phyloP scores from a whole-genome alignment of 2,797 vertebrate species.

The Pangasius krempfi region DNA sequence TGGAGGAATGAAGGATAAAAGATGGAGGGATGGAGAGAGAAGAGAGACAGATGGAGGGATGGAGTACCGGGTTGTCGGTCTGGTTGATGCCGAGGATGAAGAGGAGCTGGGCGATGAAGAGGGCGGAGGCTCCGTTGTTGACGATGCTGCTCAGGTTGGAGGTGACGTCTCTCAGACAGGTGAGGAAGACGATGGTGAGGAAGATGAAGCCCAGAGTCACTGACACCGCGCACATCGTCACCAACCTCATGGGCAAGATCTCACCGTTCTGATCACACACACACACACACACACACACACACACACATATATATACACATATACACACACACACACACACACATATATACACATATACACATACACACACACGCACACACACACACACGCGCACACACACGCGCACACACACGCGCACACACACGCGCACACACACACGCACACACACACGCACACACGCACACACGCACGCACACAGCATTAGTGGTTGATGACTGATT shows the following conservation, averaged over 20 bases:
- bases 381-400: too few species aligned
- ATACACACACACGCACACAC: too few species aligned
- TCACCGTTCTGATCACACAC: conserved; percentile 83
- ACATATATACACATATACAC: too few species aligned
- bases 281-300: conserved; percentile 6
- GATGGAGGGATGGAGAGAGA: conserved; percentile 79
- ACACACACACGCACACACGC: not conserved
- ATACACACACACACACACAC: too few species aligned
- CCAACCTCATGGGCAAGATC: conserved; percentile 87
- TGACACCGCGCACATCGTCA: conserved; percentile 85
- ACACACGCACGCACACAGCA: not conserved
- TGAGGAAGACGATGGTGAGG: conserved; percentile 84
- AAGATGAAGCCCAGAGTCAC: conserved; percentile 86
- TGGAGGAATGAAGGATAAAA: conserved; percentile 69
- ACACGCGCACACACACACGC: not conserved
- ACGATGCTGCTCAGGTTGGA: conserved; percentile 90
- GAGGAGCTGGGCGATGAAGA: conserved; percentile 87
- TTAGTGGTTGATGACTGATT: conserved; percentile 2
- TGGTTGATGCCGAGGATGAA: conserved; percentile 95
- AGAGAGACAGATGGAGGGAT: not conserved
- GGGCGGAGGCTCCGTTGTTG: conserved; percentile 81
- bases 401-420: too few species aligned
- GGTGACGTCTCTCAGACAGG: conserved; percentile 77
- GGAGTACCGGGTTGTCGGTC: conserved; percentile 84
- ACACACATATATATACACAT: not conserved